phyloP scores from a whole-genome alignment of 2,113 vertebrate genomes.

The Sceloporus tristichus region DNA sequence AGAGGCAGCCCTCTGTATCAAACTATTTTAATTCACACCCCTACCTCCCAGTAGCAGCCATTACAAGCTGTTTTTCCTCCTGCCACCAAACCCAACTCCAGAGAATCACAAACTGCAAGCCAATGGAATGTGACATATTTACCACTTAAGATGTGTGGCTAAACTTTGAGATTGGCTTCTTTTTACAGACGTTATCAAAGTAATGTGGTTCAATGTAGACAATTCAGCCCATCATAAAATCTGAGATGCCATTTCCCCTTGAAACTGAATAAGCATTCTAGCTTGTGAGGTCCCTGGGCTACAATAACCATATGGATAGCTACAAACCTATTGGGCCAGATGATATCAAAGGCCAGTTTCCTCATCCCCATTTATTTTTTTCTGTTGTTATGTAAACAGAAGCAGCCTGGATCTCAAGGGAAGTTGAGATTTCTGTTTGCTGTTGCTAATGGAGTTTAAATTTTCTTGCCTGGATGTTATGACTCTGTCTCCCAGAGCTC shows the following conservation, averaged over 20 bases:
- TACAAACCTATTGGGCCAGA: neutral
- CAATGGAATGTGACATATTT: constrained; percentile 8
- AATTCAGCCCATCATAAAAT: neutral
- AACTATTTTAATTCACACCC: too few relatives aligned
- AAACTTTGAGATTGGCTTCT: constrained; percentile 3
- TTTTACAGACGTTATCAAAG: neutral
- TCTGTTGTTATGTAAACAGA: too few relatives aligned
- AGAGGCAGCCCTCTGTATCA: too few relatives aligned
- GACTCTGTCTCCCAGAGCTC: too few relatives aligned
- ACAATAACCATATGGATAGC: neutral
- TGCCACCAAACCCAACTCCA: neutral
- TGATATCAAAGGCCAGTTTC: neutral
- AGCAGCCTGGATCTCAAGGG: too few relatives aligned
- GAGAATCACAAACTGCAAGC: neutral
- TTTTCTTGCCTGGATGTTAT: too few relatives aligned
- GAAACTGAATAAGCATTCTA: neutral
- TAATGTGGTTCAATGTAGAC: neutral
- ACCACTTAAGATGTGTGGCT: neutral
- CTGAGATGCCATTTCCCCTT: neutral
- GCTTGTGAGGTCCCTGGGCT: neutral
- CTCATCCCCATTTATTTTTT: neutral
- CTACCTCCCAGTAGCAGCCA: too few relatives aligned
- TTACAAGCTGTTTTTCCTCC: too few relatives aligned
- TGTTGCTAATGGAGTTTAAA: too few relatives aligned
- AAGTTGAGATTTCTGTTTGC: too few relatives aligned